phyloP scores from a whole-genome alignment of 2,113 vertebrate species.

The Cyphomyrus discorhynchus region DNA sequence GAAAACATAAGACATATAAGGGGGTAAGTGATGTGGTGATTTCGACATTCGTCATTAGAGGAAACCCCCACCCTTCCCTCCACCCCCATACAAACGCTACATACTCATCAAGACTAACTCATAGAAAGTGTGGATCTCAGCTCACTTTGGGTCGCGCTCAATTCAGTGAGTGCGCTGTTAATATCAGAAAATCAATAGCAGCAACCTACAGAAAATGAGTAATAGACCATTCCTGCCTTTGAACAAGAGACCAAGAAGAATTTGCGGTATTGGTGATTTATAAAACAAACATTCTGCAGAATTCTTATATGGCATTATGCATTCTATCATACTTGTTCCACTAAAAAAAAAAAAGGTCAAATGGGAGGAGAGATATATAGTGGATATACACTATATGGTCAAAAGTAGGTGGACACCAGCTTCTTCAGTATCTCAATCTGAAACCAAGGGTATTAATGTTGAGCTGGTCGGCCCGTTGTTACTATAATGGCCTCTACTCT shows the following conservation, averaged over 20 bases:
- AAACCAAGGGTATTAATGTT: neutral
- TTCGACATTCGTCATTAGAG: neutral
- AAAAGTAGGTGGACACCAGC: neutral
- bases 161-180: neutral
- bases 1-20: neutral
- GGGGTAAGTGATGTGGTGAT: neutral
- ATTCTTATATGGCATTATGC: neutral
- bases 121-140: neutral
- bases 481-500: neutral
- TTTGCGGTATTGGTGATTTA: neutral
- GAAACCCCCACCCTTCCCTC: neutral
- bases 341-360: neutral
- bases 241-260: neutral
- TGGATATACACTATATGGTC: neutral
- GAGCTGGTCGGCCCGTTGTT: neutral
- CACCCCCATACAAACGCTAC: neutral
- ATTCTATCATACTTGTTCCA: neutral
- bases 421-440: neutral
- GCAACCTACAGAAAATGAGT: neutral
- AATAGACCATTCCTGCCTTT: neutral
- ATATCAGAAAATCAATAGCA: neutral
- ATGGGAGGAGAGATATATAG: neutral
- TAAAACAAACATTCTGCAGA: conserved; percentile 1
- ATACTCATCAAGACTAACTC: neutral
- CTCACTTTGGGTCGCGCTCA: neutral